Evolutionary conservation across 2,113 vertebrate species (phyloP).

Genomic region (Calyptomena viridis): DNA sequence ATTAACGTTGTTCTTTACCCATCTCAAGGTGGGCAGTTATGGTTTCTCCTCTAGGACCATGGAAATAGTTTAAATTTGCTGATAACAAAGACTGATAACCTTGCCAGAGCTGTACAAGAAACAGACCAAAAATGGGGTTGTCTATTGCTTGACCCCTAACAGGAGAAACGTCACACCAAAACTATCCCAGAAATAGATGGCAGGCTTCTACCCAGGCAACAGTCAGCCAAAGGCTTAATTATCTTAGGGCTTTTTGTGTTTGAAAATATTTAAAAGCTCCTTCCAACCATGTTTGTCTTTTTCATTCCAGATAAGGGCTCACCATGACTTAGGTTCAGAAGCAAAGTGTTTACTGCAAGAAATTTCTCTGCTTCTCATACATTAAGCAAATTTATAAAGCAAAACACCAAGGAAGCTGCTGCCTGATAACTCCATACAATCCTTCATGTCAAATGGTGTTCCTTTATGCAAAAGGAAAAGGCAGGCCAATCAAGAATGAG

Average conservation of each 20-base stretch:
- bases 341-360: background rate
- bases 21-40: too few relatives aligned
- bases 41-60: too few relatives aligned
- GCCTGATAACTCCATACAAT: background rate
- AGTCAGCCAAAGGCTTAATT: too few relatives aligned
- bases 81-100: too few relatives aligned
- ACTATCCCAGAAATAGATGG: too few relatives aligned
- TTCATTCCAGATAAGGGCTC: background rate
- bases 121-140: too few relatives aligned
- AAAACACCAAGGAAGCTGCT: background rate
- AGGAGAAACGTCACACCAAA: too few relatives aligned
- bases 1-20: too few relatives aligned
- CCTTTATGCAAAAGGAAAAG: background rate
- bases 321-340: background rate
- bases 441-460: background rate
- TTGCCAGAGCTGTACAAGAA: too few relatives aligned
- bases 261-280: background rate
- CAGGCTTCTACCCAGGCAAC: too few relatives aligned
- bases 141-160: too few relatives aligned
- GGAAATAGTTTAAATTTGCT: too few relatives aligned
- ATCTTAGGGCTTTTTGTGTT: background rate
- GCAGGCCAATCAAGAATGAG: background rate
- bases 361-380: background rate
- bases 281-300: accelerated
- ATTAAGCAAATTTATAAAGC: background rate